Conservation (phyloP, 2,888 invertebrate species). For the Brachypalpus laphriformis region DNA sequence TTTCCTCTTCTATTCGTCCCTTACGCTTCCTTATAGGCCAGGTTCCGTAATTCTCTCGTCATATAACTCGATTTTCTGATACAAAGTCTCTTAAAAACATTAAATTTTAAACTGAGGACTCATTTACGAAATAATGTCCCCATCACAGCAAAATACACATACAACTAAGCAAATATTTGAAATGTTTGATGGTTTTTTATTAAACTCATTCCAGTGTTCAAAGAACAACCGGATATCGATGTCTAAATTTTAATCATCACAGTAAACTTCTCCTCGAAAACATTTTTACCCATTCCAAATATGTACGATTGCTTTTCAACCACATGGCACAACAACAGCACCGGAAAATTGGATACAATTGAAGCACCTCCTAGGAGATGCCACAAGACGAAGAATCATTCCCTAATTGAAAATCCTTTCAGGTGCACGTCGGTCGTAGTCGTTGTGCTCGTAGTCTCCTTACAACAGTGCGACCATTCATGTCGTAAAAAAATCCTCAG, state of each 20-base stretch:
- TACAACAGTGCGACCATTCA: conserved; percentile 60
- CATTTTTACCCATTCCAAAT: conserved; percentile 61
- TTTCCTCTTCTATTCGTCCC: too few relatives aligned
- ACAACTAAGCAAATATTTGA: background rate
- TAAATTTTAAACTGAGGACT: too few relatives aligned
- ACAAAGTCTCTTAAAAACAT: too few relatives aligned
- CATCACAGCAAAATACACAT: background rate
- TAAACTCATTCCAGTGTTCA: conserved; percentile 11
- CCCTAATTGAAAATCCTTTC: conserved; percentile 73
- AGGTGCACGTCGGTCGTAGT: conserved; percentile 61
- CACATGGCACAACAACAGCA: conserved; percentile 59
- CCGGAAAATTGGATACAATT: conserved; percentile 71
- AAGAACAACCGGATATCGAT: conserved; percentile 7
- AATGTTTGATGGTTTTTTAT: conserved; percentile 23
- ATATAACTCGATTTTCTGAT: too few relatives aligned
- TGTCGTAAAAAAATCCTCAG: conserved; percentile 53
- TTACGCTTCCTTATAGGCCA: too few relatives aligned
- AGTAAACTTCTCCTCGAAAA: conserved; percentile 28
- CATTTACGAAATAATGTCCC: background rate
- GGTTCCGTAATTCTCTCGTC: too few relatives aligned
- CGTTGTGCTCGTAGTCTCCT: conserved; percentile 42
- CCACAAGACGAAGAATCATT: conserved; percentile 70
- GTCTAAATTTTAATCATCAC: conserved; percentile 57
- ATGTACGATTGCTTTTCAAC: conserved; percentile 36
- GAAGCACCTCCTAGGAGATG: conserved; percentile 54